A percentile compares a stretch with the other conserved stretches of the same genome.
phyloP scores from a whole-genome alignment of 2,797 vertebrate genomes.

The Neosilurus mollespiculum region DNA sequence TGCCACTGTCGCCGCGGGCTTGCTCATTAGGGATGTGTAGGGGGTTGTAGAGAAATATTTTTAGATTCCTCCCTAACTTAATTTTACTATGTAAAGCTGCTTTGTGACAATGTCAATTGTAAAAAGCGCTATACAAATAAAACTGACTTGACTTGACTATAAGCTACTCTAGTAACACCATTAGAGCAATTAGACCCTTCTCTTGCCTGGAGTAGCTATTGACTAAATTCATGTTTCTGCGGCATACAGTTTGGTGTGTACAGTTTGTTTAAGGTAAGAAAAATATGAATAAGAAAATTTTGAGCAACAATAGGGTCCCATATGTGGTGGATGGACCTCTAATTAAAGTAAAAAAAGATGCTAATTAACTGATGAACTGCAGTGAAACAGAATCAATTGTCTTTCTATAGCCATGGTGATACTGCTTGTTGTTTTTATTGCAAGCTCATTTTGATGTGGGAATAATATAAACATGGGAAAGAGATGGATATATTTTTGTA shows the following conservation, averaged over 20 bases:
- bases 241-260: background rate
- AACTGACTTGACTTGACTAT: too few species aligned
- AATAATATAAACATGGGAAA: background rate
- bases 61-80: too few species aligned
- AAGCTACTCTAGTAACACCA: background rate
- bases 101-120: too few species aligned
- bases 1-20: too few species aligned
- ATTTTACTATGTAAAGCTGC: too few species aligned
- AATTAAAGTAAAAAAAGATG: background rate
- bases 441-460: background rate
- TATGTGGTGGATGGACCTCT: background rate
- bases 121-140: too few species aligned
- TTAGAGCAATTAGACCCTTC: background rate
- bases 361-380: background rate
- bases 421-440: background rate
- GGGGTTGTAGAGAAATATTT: too few species aligned
- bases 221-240: background rate
- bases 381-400: background rate
- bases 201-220: background rate
- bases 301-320: background rate
- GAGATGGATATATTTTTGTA: background rate
- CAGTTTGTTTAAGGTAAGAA: background rate
- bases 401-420: background rate
- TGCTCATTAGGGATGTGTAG: too few species aligned
- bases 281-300: background rate